A percentile compares a stretch with the other conserved stretches of the same genome.
Conservation (phyloP, 1,140 invertebrate genomes). For the Drosophila ananassae region DNA sequence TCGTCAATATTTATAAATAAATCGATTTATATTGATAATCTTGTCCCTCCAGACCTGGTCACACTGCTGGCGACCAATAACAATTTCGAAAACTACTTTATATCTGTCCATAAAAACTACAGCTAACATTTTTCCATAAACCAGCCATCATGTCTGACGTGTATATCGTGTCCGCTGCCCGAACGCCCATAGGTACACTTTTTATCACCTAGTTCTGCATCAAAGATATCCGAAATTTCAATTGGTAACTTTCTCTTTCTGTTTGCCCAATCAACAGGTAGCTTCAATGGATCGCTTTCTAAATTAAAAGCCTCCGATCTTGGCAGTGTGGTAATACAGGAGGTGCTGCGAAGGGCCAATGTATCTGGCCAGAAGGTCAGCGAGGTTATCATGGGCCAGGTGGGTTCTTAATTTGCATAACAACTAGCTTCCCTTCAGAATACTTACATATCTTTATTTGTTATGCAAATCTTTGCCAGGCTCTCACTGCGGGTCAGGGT, state of each 20-base stretch:
- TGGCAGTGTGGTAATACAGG: conserved; percentile 90
- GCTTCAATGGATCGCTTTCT: conserved; percentile 89
- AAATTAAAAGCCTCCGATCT: conserved; percentile 89
- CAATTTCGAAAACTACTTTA: conserved; percentile 45
- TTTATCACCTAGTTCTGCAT: conserved; percentile 2
- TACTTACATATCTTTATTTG: conserved; percentile 25
- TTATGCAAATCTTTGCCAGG: conserved; percentile 84
- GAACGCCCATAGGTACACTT: conserved; percentile 83
- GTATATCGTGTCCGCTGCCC: conserved; percentile 83
- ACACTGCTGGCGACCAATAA: conserved; percentile 12
- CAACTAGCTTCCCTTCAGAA: not conserved
- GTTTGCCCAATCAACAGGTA: conserved; percentile 84
- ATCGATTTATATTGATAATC: not conserved
- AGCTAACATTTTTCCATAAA: not conserved
- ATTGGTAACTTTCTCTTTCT: conserved; percentile 69
- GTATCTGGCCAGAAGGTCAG: conserved; percentile 88
- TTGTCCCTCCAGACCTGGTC: conserved; percentile 8
- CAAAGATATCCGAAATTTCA: conserved; percentile 24
- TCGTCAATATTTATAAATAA: not conserved
- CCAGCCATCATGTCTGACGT: conserved; percentile 68
- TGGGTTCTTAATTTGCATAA: conserved; percentile 77
- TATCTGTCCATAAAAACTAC: conserved; percentile 13
- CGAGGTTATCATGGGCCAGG: conserved; percentile 95
- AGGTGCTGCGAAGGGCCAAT: conserved; percentile 87
- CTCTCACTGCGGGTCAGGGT: conserved; percentile 89